Evolutionary conservation across 1,140 invertebrate species (phyloP), one percentile per base, ranked within the genome.

Genomic region (Drosophila setifemur): DNA sequence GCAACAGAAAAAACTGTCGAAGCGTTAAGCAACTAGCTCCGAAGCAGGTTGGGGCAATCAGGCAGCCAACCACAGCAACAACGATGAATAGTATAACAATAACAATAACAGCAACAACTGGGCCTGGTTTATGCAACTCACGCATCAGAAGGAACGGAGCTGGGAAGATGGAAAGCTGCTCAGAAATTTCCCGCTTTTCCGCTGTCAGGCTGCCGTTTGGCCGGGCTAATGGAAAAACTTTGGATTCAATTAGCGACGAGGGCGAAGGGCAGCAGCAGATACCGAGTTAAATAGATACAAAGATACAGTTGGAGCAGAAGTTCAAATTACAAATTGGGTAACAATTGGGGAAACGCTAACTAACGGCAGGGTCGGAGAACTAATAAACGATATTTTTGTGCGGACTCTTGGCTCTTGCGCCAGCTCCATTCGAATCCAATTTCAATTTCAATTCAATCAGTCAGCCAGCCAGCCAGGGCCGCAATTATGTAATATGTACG

Each of bases 111-210:
- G 29, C 25, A 72, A 26, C 28, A 72, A 61, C 37, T 16, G 52
- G 60, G 52, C 58, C 58, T 77, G 83, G 73, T 77, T 85, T 74
- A 79, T 85, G 74, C 70, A 82, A 45, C 77, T 53, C 77, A 81
- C 77, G 77, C 77, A 79, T 47, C 63, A 61, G 47, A 47, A 43
- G 28, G 28, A n/a, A 39, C n/a, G 37, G 40, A 42, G 28, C n/a
- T 53, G 45, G 63, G 77, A 82, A 82, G 28, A 12, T 53, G 45
- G 63, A 83, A 82, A 82, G 70, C 54, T 77, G 61, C 70, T 66
- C 31, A 55, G 48, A 79, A 50, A 76, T 67, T 85, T 78, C 47
- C 53, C 53, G 14, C 39, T 54, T 71, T 74, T 60, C 49, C 63
- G 39, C 57, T 71, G 73, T 70, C 78, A 85, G 63, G 54, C 73